phyloP scores from a whole-genome alignment of 2,113 vertebrate species.

The Oncorhynchus kisutch region DNA sequence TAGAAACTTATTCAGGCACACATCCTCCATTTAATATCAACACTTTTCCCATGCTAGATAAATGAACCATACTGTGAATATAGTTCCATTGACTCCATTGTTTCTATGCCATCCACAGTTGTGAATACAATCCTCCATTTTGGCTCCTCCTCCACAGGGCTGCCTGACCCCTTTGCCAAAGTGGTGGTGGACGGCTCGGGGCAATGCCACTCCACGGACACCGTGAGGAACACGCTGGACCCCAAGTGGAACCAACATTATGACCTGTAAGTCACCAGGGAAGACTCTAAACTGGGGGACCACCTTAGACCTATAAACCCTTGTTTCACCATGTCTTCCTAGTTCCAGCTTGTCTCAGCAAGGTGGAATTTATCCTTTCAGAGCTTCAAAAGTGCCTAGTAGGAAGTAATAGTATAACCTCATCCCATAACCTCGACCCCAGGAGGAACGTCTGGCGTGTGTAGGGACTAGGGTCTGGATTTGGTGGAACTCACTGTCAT shows the following conservation, averaged over 20 bases:
- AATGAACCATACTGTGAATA: not conserved
- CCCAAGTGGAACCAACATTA: slow-evolving; percentile 99
- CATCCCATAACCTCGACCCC: no score
- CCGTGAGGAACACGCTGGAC: slow-evolving; percentile 98
- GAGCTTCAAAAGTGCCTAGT: no score
- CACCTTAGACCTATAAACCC: not conserved
- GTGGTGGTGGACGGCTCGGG: slow-evolving; percentile 98
- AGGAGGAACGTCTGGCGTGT: no score
- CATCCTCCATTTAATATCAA: not conserved
- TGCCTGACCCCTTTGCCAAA: slow-evolving; percentile 98
- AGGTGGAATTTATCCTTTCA: no score
- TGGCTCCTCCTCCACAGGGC: slow-evolving; percentile 71
- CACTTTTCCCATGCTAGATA: not conserved
- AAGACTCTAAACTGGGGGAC: not conserved
- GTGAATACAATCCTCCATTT: slow-evolving; percentile 1
- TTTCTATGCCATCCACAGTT: not conserved
- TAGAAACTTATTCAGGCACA: not conserved
- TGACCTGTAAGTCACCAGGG: slow-evolving; percentile 85
- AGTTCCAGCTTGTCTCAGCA: no score
- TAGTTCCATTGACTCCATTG: not conserved
- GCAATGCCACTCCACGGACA: slow-evolving; percentile 99
- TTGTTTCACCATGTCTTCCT: no score
- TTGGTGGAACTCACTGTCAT: no score
- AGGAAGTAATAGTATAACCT: no score
- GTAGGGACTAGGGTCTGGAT: no score